Base-by-base conservation (phyloP, 2,113 vertebrate genomes). In the Uropsilus gracilis region DNA sequence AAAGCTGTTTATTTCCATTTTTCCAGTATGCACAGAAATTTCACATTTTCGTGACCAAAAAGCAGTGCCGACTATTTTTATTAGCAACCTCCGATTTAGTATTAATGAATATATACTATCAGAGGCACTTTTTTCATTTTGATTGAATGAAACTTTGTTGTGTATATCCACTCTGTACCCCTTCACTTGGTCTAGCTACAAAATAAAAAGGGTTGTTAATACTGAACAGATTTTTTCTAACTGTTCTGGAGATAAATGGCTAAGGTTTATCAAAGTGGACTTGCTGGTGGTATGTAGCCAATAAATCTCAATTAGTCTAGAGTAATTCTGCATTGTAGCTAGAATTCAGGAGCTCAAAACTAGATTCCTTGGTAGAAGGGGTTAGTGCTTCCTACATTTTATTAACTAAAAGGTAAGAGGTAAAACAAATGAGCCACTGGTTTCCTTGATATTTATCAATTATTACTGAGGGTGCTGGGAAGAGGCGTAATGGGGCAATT, bases 61-160 rank as follows among this genome's bases (percentile, higher is more conserved):
- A n/a, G 11, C 9, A 37, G 8, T 91, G 42, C 18, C 55, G 72
- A 44, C 32, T 68, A 76, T 83, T 80, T 73, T 87, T 66, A 81
- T 32, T 32, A 34, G 16, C 39, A 12, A 64, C 68, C 63, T 85
- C 72, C 63, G 66, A 37, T n/a, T 77, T 91, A 77, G 37, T 83
- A 57, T 66, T 73, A 82, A 61, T 77, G 32, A 84, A 66, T 68
- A 89, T 18, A 63, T 12, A 68, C 86, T 83, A 55, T 17, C 72
- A 75, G 59, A 68, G 6, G n/a, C 80, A 39, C 37, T 90, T 86
- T 76, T 92, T 48, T 44, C 28, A 86, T 89, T 94, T 93, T 89
- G 66, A 77, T 17, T 44, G 48, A 93, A 28, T 73, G 32, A 86
- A 94, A 89, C 50, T 37, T 78, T 63, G 24, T 28, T 72, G 32